Evolutionary conservation across 1,140 invertebrate genomes (phyloP).

Genomic region (Physella acuta): DNA sequence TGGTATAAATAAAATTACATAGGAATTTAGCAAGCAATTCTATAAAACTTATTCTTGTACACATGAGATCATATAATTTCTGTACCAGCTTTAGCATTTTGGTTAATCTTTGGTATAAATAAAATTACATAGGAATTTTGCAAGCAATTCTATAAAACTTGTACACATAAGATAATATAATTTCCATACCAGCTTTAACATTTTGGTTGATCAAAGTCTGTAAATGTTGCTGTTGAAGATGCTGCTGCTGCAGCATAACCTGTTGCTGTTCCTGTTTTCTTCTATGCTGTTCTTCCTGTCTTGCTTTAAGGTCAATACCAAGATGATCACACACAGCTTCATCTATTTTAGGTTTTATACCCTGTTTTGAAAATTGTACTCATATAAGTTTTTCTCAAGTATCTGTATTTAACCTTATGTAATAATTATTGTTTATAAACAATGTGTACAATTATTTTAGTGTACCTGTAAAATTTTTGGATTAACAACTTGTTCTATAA

Average conservation of each 20-base stretch:
- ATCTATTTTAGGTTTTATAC: conserved; percentile 87
- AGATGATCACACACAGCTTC: conserved; percentile 85
- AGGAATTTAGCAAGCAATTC: no score
- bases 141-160: no score
- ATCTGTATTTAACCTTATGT: no score
- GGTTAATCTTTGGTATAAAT: no score
- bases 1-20: no score
- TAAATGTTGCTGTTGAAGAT: conserved; percentile 27
- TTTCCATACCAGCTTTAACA: conserved; percentile 16
- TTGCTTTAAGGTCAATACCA: conserved; percentile 68
- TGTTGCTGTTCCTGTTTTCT: conserved; percentile 37
- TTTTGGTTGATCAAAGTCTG: conserved; percentile 20
- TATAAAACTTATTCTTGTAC: no score
- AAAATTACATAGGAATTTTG: no score
- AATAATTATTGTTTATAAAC: no score
- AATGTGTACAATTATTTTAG: no score
- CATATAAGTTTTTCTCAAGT: no score
- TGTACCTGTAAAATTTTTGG: conserved; percentile 77
- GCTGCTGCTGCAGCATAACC: conserved; percentile 19
- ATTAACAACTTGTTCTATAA: conserved; percentile 93
- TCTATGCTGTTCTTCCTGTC: conserved; percentile 40
- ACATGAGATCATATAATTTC: no score
- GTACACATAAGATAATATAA: no score
- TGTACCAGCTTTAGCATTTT: conserved; percentile 17
- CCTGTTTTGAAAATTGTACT: conserved; percentile 44